Evolutionary conservation across 1,140 invertebrate species (phyloP), one percentile per base, ranked within the genome.

Genomic region (Drosophila repleta): DNA sequence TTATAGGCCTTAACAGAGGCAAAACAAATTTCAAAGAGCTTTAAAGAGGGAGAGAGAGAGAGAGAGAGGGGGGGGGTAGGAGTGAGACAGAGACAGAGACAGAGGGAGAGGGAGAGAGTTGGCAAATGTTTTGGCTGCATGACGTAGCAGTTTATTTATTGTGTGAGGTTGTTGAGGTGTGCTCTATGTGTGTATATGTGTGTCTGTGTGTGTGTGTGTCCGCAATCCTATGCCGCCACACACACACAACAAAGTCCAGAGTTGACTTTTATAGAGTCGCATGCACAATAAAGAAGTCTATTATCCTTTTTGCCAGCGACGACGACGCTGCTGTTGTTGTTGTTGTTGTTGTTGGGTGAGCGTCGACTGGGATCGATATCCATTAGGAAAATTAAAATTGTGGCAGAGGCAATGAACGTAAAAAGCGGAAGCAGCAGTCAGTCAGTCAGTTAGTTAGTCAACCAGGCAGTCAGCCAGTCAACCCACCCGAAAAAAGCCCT

Each of bases 301-400:
- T 91, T 91, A 91, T 91, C 89, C 90, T 90, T 91, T 87, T 81
- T 76, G 74, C 80, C 81, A 88, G 79, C 83, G 65, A 68, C 73
- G 45, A 20, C 49, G 68, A 37, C 49, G 69, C n/a, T 15, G 37
- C 2, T 79, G 60, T 48, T 70, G 76, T 41, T 71, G 29, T 10
- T 29, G 29, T 26, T 26, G 79, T 48, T 84, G 74, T 45, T 72
- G 76, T 46, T 77, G 74, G 20, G 70, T 51, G 78, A 76, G 57
- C 68, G 68, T 52, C 74, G 57, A 62, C 60, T 75, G 76, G 90
- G 85, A 91, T 91, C 90, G 90, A 91, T 91, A 91, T 91, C 90
- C 90, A 91, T 91, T 91, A 91, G 90, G 89, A 91, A 91, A 91
- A 91, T 91, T 91, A 91, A 90, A 91, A 91, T 90, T 91, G 89